Conservation (phyloP, 2,888 invertebrate genomes). For the Platynereis dumerilii region DNA sequence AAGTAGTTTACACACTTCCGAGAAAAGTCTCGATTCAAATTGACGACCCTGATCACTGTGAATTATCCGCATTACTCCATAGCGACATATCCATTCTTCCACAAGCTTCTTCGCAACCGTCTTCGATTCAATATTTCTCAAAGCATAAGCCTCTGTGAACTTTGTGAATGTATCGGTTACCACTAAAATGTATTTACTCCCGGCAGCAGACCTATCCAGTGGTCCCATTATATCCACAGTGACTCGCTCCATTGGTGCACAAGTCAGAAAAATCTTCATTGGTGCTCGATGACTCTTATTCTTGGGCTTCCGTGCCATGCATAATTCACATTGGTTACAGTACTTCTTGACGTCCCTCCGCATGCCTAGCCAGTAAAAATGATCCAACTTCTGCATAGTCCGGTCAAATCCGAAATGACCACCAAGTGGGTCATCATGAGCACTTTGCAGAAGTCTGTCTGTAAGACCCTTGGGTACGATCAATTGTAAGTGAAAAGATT, state of each 20-base stretch:
- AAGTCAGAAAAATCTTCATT: slow-evolving; percentile 20
- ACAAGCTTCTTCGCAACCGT: slow-evolving; percentile 33
- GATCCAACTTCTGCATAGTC: not conserved
- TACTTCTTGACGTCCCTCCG: not conserved
- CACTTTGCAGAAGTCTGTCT: too few species aligned
- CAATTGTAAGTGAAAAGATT: not conserved
- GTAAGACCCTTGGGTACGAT: too few species aligned
- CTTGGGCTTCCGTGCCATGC: not conserved
- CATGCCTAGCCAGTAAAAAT: not conserved
- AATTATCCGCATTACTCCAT: slow-evolving; percentile 33
- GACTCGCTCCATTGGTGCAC: slow-evolving; percentile 38
- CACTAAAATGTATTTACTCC: slow-evolving; percentile 37
- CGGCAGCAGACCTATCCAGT: slow-evolving; percentile 25
- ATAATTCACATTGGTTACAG: not conserved
- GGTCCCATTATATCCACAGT: slow-evolving; percentile 38
- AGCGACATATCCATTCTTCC: slow-evolving; percentile 34
- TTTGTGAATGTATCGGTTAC: slow-evolving; percentile 31
- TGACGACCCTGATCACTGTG: slow-evolving; percentile 35
- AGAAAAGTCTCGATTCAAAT: slow-evolving; percentile 30
- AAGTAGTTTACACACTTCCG: slow-evolving; percentile 29
- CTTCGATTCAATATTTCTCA: slow-evolving; percentile 33
- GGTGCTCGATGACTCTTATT: slow-evolving; percentile 20
- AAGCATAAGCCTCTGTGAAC: slow-evolving; percentile 35
- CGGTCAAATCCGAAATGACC: slow-evolving; percentile 38
- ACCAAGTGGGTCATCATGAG: too few species aligned